Base-by-base conservation (phyloP, 92 coral and sea anemone genomes). In the Pocillopora meandrina region DNA sequence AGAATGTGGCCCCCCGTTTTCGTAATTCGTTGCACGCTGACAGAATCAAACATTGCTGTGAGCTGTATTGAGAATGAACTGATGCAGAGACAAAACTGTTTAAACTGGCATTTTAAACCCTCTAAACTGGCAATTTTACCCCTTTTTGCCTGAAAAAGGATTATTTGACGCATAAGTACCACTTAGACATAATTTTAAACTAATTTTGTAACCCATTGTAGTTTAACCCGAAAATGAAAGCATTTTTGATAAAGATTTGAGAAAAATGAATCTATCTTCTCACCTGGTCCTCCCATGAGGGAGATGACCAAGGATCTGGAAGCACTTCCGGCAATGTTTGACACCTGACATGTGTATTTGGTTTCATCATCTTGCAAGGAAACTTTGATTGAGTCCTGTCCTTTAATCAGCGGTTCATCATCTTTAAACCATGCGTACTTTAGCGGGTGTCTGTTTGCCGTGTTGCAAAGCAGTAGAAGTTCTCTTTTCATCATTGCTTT, bases 281-380 rank as follows among this genome's bases (percentile, higher is more conserved):
- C 10, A 83, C 86, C 86, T 62, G 73, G 19, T 52, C 23, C 31
- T 15, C 16, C 62, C 14, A 73, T 17, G 62, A 79, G 63, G 72
- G 86, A 65, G 31, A 83, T 52, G 72, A 14, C 62, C 9, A 83
- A 71, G 34, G 86, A 62, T 47, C 74, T 73, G 0, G 65, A 49
- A 6, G 79, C 80, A 21, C 6, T 74, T 13, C 86, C 86, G 13
- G 86, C 86, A 5, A 61, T 15, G 74, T 83, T 83, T 61, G 86
- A 14, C 80, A 74, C 86, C 18, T 74, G 72, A 64, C 86, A 83
- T 63, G 73, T 73, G 73, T 83, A 83, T 56, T 63, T 10, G 31
- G 61, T 63, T 15, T 23, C n/a, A 31, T 83, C 64, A 3, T 61
- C 71, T 62, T 61, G 17, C 52, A 62, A 52, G 11, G 79, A 62